These are phyloP conservation scores for Mionectes macconnelli DNA, from an alignment of 2,113 vertebrate genomes.

Conservation along the genomic window DNA sequence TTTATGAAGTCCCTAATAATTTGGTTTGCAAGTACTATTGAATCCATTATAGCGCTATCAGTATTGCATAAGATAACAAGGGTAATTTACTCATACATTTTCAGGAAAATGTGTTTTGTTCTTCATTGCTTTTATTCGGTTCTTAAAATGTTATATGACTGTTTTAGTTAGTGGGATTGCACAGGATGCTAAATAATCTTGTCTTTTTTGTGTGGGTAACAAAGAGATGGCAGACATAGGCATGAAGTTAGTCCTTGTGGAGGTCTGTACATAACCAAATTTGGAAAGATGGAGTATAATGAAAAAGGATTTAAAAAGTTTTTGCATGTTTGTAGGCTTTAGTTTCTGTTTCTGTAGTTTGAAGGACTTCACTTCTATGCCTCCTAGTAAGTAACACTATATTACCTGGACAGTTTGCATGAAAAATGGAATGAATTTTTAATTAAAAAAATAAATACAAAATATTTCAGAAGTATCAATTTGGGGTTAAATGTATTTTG, in stretches of 20 bases:
- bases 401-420: background rate
- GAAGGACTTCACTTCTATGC: background rate
- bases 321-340: background rate
- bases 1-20: background rate
- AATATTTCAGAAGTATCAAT: background rate
- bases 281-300: background rate
- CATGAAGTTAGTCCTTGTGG: background rate
- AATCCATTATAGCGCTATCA: background rate
- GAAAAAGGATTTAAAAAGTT: background rate
- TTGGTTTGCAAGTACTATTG: background rate
- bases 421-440: background rate
- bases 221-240: background rate
- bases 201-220: background rate
- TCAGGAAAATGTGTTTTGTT: background rate
- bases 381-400: background rate
- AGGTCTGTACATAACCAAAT: background rate
- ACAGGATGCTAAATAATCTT: background rate
- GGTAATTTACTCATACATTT: background rate
- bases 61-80: background rate
- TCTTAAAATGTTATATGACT: background rate
- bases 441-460: background rate
- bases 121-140: background rate
- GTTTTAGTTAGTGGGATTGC: background rate
- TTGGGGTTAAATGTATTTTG: background rate
- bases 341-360: background rate